These are phyloP conservation scores for Neodon shergylaensis DNA, from an alignment of 2,113 vertebrate genomes.

Conservation along the genomic window DNA sequence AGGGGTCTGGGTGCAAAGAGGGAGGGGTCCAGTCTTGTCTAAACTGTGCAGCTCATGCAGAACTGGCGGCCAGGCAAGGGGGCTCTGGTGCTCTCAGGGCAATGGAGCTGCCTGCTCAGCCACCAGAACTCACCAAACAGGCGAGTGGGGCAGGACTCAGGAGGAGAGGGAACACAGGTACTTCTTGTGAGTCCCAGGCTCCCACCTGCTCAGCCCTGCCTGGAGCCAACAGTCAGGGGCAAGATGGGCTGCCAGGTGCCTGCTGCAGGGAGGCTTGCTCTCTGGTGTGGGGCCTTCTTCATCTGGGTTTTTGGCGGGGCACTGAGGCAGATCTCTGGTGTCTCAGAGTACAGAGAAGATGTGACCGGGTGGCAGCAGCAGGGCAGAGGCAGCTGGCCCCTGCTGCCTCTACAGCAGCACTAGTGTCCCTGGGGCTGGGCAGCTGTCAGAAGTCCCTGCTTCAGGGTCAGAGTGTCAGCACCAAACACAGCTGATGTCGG, in stretches of 20 bases:
- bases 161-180: background rate
- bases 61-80: background rate
- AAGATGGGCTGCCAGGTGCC: background rate
- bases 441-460: background rate
- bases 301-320: background rate
- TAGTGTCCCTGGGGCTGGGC: background rate
- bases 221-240: background rate
- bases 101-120: background rate
- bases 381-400: background rate
- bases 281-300: background rate
- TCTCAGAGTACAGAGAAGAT: background rate
- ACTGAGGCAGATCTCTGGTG: background rate
- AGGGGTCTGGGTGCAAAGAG: accelerated
- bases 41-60: accelerated
- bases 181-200: background rate
- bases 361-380: background rate
- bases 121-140: background rate
- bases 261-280: background rate
- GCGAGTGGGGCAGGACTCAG: background rate
- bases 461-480: slow-evolving; percentile 68
- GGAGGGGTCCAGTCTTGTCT: background rate
- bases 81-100: background rate
- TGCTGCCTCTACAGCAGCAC: background rate
- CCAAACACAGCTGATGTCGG: slow-evolving; percentile 57
- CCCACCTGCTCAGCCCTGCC: background rate